Evolutionary conservation across 2,797 vertebrate species (phyloP), one percentile per base, ranked within the genome.

Genomic region (Vireo griseus): DNA sequence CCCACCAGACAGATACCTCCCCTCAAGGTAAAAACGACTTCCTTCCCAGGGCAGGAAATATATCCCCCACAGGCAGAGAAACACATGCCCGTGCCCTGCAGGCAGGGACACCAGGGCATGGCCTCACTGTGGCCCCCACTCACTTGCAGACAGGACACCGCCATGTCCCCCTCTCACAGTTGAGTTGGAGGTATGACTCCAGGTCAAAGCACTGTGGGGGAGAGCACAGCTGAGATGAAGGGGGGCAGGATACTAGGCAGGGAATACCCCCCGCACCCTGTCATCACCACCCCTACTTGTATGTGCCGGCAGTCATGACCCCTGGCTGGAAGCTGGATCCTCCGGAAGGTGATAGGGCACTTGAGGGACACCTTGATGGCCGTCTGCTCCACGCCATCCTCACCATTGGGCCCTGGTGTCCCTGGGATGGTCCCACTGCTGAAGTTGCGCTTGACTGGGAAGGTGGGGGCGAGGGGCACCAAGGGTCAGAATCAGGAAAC

Each of bases 71-170:
- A 40, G 13, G 40, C 0, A 39, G 47, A 25, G 47, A 54, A 81
- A 54, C 19, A 47, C 19, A n/a, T 24, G 10, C 12, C 13, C 21
- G 3, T 9, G 6, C 17, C 13, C 35, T 20, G 0, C 31, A 39
- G n/a, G n/a, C 44, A 74, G 58, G 50, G 44, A 47, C 54, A 44
- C 3, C 4, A 4, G 10, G 37, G 21, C 33, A 37, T 2, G 4
- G n/a, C 31, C 19, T 62, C 13, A 1, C 2, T 11, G 13, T 1
- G 2, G 40, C 20, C 20, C 20, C 26, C 45, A 97, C 99, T 95
- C 98, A 99, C 99, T 99, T 99, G 99, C 99, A 99, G 92, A 99
- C 99, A 9, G 99, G 99, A 97, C 99, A 99, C 33, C 99, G 97
- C 99, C 99, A 99, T 0, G 99, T 99, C 33, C 99, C 99, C 89